Conservation (phyloP, 1,140 invertebrate species). For the Drosophila kanapiae region DNA sequence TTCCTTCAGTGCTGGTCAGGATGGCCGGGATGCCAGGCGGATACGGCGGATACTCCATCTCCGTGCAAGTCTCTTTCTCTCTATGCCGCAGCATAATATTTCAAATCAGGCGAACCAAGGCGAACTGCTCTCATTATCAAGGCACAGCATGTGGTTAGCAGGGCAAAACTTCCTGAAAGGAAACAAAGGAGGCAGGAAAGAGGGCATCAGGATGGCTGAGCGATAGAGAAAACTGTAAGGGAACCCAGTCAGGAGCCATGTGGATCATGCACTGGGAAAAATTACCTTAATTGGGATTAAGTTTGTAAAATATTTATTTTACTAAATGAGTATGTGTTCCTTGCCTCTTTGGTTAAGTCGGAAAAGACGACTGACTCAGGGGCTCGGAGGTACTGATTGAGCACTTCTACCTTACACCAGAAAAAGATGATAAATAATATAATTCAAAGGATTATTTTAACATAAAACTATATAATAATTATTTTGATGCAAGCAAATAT, state of each 20-base stretch:
- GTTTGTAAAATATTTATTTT: not conserved
- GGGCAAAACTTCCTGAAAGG: conserved; percentile 66
- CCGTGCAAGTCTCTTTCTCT: conserved; percentile 3
- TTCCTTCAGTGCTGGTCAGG: conserved; percentile 3
- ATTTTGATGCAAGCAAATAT: too few relatives aligned
- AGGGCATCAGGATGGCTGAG: conserved; percentile 25
- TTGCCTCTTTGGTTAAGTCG: too few relatives aligned
- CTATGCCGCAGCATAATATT: conserved; percentile 75
- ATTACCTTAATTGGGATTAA: not conserved
- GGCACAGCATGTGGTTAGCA: conserved; percentile 83
- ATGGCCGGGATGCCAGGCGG: conserved; percentile 18
- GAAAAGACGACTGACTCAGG: too few relatives aligned
- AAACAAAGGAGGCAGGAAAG: conserved; percentile 26
- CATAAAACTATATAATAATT: too few relatives aligned
- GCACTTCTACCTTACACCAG: too few relatives aligned
- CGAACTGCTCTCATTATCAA: conserved; percentile 78
- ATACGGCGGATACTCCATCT: conserved; percentile 39
- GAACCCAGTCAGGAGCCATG: conserved; percentile 50
- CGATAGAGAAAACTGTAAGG: conserved; percentile 43
- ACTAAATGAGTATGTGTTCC: too few relatives aligned
- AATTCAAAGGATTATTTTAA: too few relatives aligned
- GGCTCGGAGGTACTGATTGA: too few relatives aligned
- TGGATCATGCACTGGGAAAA: conserved; percentile 26
- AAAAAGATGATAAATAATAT: too few relatives aligned
- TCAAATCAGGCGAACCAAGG: conserved; percentile 75